Base-by-base conservation (phyloP, 2,797 vertebrate genomes). In the Champsocephalus esox region DNA sequence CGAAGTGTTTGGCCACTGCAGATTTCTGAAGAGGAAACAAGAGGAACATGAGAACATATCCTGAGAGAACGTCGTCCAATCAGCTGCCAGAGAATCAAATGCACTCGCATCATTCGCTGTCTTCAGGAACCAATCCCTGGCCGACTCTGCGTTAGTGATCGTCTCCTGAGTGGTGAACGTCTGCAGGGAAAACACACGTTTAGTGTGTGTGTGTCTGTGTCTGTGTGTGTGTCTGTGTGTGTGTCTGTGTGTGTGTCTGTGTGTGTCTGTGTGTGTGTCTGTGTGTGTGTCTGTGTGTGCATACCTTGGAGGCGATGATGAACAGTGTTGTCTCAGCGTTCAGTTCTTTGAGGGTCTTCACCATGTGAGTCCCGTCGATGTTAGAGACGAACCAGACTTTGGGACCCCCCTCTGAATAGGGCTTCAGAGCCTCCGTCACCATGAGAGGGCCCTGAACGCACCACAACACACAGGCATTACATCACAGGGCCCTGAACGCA, bases 81-180 rank as follows among this genome's bases (percentile, higher is more conserved):
- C 38, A 19, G 60, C 49, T 32, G 19, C 7, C 61, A 57, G 14
- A 13, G 5, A 28, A 13, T 12, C 9, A 38, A 12, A 44, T 4
- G 2, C 43, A 95, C 97, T 97, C 91, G 99, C 98, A n/a, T 98
- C 95, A 0, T 94, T 95, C 57, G 97, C 96, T 0, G 94, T 72
- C 65, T 66, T 56, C 2, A 99, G 92, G 92, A 99, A 96, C 98
- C 98, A 99, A 16, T 98, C 98, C 75, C 95, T 97, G 9, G 98
- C 98, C 0, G 98, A 98, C 87, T 99, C 98, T 0, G 98, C 98
- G 0, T 99, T 99, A 11, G 98, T 99, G 93, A 99, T 99, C 9
- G 98, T 99, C 93, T 99, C 98, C 84, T 99, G 98, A 6, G 98
- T 99, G 85, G 98, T 99, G 76, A 99, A 99, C 1, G 98, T 99